A percentile compares a stretch with the other conserved stretches of the same genome.
Evolutionary conservation across 2,888 invertebrate genomes (phyloP).

Genomic region (Harpalus rufipes): DNA sequence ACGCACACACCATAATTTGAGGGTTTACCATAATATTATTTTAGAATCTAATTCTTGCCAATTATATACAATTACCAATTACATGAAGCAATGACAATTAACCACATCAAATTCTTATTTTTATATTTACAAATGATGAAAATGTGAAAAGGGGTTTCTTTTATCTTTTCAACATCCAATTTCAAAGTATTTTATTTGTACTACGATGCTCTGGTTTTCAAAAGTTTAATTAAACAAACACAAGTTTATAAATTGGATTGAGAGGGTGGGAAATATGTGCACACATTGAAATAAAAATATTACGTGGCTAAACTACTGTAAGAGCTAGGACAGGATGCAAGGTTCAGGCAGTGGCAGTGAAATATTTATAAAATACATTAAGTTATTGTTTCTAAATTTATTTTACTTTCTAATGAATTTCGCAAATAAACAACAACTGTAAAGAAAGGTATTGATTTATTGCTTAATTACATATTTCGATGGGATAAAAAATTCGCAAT

Average conservation of each 20-base stretch:
- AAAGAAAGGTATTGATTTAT: too few species aligned
- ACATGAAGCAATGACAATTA: background rate
- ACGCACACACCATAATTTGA: background rate
- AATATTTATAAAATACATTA: background rate
- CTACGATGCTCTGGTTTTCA: constrained; percentile 66
- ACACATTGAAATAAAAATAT: background rate
- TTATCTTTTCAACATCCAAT: constrained; percentile 19
- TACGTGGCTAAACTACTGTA: background rate
- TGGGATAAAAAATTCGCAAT: too few species aligned
- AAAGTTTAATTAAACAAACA: constrained; percentile 40
- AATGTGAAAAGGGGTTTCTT: constrained; percentile 13
- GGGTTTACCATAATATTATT: background rate
- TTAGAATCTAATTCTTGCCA: background rate
- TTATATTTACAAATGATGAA: constrained; percentile 7
- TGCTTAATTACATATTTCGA: too few species aligned
- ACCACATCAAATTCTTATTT: background rate
- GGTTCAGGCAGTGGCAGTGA: background rate
- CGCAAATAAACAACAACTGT: too few species aligned
- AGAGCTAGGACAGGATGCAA: background rate
- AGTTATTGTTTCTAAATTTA: background rate
- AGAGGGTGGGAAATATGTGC: background rate
- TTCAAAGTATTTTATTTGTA: constrained; percentile 64
- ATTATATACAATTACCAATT: constrained; percentile 1
- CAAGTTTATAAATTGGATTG: background rate
- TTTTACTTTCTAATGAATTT: too few species aligned